Base-by-base conservation (phyloP, 2,888 invertebrate genomes). In the Xestia xanthographa region DNA sequence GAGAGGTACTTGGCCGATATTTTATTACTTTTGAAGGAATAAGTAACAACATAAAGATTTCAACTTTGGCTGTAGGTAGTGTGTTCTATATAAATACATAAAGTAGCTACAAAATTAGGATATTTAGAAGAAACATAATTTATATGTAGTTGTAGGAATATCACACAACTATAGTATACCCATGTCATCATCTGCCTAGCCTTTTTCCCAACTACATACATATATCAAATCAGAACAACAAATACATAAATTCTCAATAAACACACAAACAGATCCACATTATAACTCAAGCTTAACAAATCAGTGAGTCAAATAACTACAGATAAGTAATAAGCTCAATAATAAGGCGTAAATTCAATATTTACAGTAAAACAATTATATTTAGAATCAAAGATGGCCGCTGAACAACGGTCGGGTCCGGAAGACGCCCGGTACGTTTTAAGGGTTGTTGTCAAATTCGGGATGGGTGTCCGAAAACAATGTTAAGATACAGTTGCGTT, bases 401-500 rank as follows among this genome's bases (percentile, higher is more conserved):
- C n/a, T 79, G 86, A 85, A 75, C 89, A 90, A 91, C 89, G 75
- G 72, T 20, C 5, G 66, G 85, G 87, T 86, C 87, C 87, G 90
- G 88, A 91, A 90, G 89, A 82, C 78, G 88, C 77, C 74, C 86
- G 88, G 90, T 88, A 80, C 83, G 76, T 87, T 83, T 79, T 78
- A 73, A 80, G 83, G 86, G 89, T 75, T 78, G 87, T 87, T 89
- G 87, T 86, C 85, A 86, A 89, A 89, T 90, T 90, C 65, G 88
- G 79, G 82, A 87, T 82, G 88, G 85, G 79, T 85, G 88, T 87
- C 89, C 88, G 88, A 90, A 89, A 92, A 92, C 90, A 91, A 90
- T 86, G 90, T 93, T 91, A 91, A 77, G 85, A 79, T 76, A 84
- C 78, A 79, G 67, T 67, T 81, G 79, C 0, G 83, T 79, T 56